Conservation (phyloP, 92 coral and sea anemone genomes). For the Parazoanthus atlanticus region DNA sequence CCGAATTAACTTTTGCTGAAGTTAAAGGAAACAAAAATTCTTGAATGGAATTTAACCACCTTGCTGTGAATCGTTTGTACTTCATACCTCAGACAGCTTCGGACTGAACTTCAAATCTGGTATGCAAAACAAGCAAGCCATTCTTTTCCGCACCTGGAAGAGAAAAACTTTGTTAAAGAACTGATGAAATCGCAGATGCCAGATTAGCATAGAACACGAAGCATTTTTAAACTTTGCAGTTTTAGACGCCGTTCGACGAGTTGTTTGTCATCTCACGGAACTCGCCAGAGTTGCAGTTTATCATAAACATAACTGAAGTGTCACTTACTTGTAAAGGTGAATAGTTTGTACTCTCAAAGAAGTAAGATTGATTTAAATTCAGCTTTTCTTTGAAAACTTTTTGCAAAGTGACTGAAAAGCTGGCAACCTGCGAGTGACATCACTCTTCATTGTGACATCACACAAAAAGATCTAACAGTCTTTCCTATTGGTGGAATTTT, state of each 20-base stretch:
- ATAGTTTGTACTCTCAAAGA: not conserved
- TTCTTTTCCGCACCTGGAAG: not conserved
- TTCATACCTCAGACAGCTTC: not conserved
- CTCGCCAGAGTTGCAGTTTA: too few relatives aligned
- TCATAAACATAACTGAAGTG: too few relatives aligned
- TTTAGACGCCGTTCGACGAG: not conserved
- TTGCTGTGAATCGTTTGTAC: not conserved
- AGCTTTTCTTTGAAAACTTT: not conserved
- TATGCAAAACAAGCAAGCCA: not conserved
- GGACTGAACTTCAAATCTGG: not conserved
- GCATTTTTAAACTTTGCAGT: not conserved
- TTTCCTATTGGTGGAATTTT: constrained; percentile 14
- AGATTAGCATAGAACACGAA: too few relatives aligned
- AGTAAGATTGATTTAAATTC: not conserved
- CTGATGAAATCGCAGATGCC: too few relatives aligned
- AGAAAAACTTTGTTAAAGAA: too few relatives aligned
- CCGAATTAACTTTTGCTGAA: not conserved
- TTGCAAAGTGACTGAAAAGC: not conserved
- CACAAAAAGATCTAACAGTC: not conserved
- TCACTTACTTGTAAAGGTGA: not conserved
- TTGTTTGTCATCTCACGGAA: too few relatives aligned
- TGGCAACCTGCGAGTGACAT: constrained; percentile 8
- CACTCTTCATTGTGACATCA: constrained; percentile 22
- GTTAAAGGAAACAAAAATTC: too few relatives aligned
- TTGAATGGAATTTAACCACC: not conserved